Conservation (phyloP, 2,797 vertebrate species). For the Nothura maculosa region DNA sequence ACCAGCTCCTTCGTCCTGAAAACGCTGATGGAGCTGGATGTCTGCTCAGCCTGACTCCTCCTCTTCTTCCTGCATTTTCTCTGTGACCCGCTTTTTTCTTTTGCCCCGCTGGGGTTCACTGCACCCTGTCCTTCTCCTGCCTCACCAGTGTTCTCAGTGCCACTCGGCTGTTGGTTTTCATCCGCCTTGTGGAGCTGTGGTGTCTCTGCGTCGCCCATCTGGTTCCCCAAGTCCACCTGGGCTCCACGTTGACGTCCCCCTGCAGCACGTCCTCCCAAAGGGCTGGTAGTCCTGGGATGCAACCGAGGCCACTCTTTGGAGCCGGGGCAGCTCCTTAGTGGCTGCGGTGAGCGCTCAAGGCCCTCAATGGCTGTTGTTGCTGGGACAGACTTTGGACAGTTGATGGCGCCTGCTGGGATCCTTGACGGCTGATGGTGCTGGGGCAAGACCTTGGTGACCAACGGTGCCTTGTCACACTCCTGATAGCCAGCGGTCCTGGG, state of each 20-base stretch:
- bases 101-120: not conserved
- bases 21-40: not conserved
- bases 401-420: too few species aligned
- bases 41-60: not conserved
- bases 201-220: not conserved
- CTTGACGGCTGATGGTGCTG: too few species aligned
- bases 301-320: not conserved
- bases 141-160: not conserved
- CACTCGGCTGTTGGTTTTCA: not conserved
- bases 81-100: not conserved
- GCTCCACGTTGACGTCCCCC: too few species aligned
- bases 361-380: not conserved
- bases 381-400: not conserved
- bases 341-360: too few species aligned
- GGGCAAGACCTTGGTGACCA: too few species aligned
- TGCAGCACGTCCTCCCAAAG: not conserved
- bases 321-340: not conserved
- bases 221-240: not conserved
- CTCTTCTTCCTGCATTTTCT: not conserved
- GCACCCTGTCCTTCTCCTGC: not conserved
- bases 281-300: too few species aligned
- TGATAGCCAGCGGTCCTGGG: too few species aligned
- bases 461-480: too few species aligned
- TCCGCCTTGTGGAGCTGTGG: not conserved
- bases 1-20: not conserved